phyloP scores from a whole-genome alignment of 2,113 vertebrate species.

The Malurus cyaneus region DNA sequence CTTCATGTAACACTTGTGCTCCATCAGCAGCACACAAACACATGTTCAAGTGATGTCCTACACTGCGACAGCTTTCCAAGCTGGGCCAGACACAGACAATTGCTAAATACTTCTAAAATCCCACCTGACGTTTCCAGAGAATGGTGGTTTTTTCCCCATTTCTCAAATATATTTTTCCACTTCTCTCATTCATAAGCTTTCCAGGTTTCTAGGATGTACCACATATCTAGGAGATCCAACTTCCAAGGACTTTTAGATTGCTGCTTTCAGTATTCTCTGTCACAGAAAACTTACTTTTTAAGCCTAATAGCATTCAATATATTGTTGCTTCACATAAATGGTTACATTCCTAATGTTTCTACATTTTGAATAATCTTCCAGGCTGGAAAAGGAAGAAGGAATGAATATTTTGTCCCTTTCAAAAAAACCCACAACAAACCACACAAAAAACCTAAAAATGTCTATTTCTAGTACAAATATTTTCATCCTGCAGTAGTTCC shows the following conservation, averaged over 20 bases:
- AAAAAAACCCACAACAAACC: neutral
- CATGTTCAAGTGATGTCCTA: neutral
- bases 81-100: neutral
- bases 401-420: neutral
- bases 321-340: neutral
- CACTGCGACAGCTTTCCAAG: neutral
- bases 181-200: neutral
- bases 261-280: neutral
- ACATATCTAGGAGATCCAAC: neutral
- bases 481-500: neutral
- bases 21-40: neutral
- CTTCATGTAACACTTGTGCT: neutral
- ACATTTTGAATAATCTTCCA: neutral
- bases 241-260: neutral
- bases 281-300: neutral
- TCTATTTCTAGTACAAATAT: neutral
- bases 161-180: neutral
- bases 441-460: rapidly evolving
- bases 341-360: neutral
- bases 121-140: neutral
- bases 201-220: neutral
- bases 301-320: neutral
- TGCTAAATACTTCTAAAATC: neutral
- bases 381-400: neutral
- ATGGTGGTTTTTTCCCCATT: rapidly evolving